Conservation (phyloP, 2,888 invertebrate species). For the Drosophila sordidapex region DNA sequence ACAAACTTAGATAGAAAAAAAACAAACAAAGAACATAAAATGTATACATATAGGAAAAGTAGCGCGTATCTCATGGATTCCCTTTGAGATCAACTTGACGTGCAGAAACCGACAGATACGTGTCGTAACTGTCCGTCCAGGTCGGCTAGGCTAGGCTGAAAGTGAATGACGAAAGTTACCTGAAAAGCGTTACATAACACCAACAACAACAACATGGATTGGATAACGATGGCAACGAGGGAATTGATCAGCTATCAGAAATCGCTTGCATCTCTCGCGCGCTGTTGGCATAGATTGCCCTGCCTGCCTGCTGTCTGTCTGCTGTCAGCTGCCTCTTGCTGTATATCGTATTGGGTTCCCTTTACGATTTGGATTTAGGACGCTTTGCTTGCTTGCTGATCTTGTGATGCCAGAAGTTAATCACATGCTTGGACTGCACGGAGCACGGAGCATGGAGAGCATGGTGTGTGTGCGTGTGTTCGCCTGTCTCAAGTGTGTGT, state of each 20-base stretch:
- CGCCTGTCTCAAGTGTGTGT: constrained; percentile 3
- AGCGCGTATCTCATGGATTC: constrained; percentile 83
- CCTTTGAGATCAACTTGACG: constrained; percentile 80
- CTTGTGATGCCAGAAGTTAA: constrained; percentile 2
- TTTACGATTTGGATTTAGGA: constrained; percentile 63
- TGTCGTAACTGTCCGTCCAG: constrained; percentile 11
- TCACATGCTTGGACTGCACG: neutral
- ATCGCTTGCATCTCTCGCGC: constrained; percentile 2
- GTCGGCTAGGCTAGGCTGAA: constrained; percentile 22
- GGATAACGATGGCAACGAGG: constrained; percentile 31
- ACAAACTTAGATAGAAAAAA: constrained; percentile 24
- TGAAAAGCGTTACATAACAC: constrained; percentile 60
- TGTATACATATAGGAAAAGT: constrained; percentile 36
- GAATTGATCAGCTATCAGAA: constrained; percentile 7
- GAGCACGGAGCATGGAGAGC: neutral
- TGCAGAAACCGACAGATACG: constrained; percentile 24
- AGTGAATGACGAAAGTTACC: constrained; percentile 32
- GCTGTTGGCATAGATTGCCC: constrained; percentile 42
- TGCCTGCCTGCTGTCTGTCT: constrained; percentile 47
- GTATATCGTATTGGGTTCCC: constrained; percentile 80
- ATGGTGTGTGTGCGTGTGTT: constrained; percentile 1
- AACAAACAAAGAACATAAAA: constrained; percentile 28
- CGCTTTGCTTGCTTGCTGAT: constrained; percentile 17
- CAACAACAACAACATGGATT: constrained; percentile 64
- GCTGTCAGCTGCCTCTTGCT: constrained; percentile 46